These are phyloP conservation scores for Diprion similis DNA, from an alignment of 1,140 invertebrate species.

Conservation along the genomic window DNA sequence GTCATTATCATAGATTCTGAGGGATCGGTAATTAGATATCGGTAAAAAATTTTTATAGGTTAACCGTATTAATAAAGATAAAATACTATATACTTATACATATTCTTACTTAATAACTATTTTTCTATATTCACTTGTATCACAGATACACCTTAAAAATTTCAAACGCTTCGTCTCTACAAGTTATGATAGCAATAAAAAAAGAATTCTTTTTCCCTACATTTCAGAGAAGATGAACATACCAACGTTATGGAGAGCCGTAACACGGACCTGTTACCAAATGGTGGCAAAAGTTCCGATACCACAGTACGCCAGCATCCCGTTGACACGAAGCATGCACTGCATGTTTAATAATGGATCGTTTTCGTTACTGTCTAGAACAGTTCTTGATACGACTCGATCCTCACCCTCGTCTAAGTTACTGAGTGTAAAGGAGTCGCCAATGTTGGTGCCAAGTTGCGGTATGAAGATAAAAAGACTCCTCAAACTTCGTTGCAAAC, in stretches of 20 bases:
- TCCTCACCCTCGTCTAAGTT: background rate
- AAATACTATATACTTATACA: too few relatives aligned
- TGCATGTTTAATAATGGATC: background rate
- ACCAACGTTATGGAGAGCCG: background rate
- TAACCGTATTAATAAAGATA: too few relatives aligned
- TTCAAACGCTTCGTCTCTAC: too few relatives aligned
- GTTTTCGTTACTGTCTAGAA: background rate
- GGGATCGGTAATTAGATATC: too few relatives aligned
- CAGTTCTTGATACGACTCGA: background rate
- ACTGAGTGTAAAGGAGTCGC: background rate
- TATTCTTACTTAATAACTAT: too few relatives aligned
- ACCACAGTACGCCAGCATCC: background rate
- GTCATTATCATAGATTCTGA: too few relatives aligned
- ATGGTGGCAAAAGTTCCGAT: background rate
- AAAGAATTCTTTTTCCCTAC: background rate
- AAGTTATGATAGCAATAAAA: too few relatives aligned
- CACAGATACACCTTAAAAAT: too few relatives aligned
- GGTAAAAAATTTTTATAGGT: too few relatives aligned
- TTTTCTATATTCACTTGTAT: too few relatives aligned
- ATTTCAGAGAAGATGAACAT: background rate
- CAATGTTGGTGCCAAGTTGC: constrained; percentile 17
- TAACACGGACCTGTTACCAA: background rate
- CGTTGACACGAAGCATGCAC: background rate
- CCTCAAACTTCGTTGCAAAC: constrained; percentile 61
- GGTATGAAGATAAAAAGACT: constrained; percentile 58